A percentile compares a stretch with the other conserved stretches of the same genome.
Evolutionary conservation across 2,113 vertebrate species (phyloP).

Genomic region (Tragelaphus buxtoni): DNA sequence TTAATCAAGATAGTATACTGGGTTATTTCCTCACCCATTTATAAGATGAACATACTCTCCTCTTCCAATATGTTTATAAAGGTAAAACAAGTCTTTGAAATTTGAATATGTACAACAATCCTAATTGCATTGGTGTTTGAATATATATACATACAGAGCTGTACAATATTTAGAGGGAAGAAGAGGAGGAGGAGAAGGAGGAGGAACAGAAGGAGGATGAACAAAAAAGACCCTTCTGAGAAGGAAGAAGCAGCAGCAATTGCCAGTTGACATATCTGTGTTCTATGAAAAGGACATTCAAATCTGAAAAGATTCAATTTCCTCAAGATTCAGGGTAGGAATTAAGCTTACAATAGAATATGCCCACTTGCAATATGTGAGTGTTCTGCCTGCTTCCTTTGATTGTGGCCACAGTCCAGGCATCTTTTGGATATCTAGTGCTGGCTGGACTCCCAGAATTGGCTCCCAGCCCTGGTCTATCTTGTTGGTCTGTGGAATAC

Average conservation of each 20-base stretch:
- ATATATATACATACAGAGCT: neutral
- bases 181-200: neutral
- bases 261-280: neutral
- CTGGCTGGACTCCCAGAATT: slow-evolving; percentile 47
- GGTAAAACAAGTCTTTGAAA: neutral
- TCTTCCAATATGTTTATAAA: neutral
- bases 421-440: neutral
- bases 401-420: neutral
- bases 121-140: neutral
- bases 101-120: neutral
- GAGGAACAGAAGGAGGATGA: neutral
- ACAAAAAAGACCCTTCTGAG: neutral
- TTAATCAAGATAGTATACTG: neutral
- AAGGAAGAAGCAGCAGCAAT: neutral
- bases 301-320: neutral
- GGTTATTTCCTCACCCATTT: neutral
- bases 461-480: slow-evolving; percentile 18
- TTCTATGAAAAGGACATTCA: neutral
- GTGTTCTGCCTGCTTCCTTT: neutral
- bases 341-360: neutral
- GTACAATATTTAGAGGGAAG: neutral
- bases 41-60: neutral
- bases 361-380: neutral
- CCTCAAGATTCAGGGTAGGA: neutral
- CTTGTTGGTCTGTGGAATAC: neutral